Percentiles rank a stretch among this genome's conserved stretches.
Evolutionary conservation across 2,113 vertebrate genomes (phyloP).

Genomic region (Eretmochelys imbricata): DNA sequence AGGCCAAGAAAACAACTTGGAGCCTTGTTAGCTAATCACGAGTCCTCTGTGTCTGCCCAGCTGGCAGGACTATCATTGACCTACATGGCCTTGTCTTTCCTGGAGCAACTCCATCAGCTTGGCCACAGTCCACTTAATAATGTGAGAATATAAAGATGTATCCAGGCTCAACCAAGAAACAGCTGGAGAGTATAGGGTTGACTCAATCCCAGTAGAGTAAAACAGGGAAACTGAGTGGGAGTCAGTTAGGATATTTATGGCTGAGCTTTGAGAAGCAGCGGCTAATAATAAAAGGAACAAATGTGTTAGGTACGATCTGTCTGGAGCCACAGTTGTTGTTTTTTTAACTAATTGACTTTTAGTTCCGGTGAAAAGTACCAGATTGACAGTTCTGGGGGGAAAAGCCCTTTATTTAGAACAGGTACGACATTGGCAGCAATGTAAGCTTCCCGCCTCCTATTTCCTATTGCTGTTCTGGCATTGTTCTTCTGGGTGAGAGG

Average conservation of each 20-base stretch:
- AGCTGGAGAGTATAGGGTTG: slow-evolving; percentile 67
- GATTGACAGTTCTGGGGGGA: slow-evolving; percentile 55
- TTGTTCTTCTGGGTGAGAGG: neutral
- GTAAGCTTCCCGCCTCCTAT: slow-evolving; percentile 17
- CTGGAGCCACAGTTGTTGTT: slow-evolving; percentile 62
- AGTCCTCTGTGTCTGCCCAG: slow-evolving; percentile 59
- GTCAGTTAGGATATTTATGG: slow-evolving; percentile 62
- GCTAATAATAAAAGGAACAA: slow-evolving; percentile 65
- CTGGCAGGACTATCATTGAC: slow-evolving; percentile 65
- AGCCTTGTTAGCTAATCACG: slow-evolving; percentile 58
- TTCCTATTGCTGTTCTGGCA: slow-evolving; percentile 29
- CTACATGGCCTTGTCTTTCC: slow-evolving; percentile 66
- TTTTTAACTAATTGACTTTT: slow-evolving; percentile 69
- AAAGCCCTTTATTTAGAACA: slow-evolving; percentile 22
- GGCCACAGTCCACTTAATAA: slow-evolving; percentile 74
- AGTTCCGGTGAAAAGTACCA: slow-evolving; percentile 63
- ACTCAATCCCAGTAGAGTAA: slow-evolving; percentile 68
- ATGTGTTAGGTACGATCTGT: slow-evolving; percentile 54
- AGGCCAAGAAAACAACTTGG: slow-evolving; percentile 67
- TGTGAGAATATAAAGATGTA: slow-evolving; percentile 62
- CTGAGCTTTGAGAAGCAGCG: slow-evolving; percentile 22
- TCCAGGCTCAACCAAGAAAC: slow-evolving; percentile 66
- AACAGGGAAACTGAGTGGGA: slow-evolving; percentile 50
- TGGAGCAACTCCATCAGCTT: slow-evolving; percentile 63
- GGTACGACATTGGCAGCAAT: slow-evolving; percentile 20